Evolutionary conservation across 1,140 invertebrate species (phyloP), one percentile per base, ranked within the genome.

Genomic region (Penaeus chinensis): DNA sequence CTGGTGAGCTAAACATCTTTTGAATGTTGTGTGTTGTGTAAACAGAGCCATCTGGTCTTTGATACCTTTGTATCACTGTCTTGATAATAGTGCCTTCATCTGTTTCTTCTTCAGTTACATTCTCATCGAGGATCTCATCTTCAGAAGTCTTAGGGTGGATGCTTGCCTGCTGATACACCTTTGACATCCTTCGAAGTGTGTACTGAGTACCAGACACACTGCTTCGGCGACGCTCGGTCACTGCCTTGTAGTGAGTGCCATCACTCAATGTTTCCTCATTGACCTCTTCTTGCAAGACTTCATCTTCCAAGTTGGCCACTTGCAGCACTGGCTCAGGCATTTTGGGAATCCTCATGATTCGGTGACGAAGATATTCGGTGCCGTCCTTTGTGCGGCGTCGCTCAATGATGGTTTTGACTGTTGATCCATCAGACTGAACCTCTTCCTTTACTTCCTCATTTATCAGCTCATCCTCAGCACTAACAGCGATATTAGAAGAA

Each of bases 401-500:
- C 65, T 90, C 90, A 37, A 90, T 89, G 63, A 90, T 88, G 2
- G 90, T 90, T 76, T 81, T 89, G 7, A 90, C 85, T n/a, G 85
- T 89, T 42, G 84, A 84, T 32, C 88, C 90, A 80, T 89, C 88
- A 20, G 78, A 71, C 63, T 87, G 88, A 32, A 88, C 76, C n/a
- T 90, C 90, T 63, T 90, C 90, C 54, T 90, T 90, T 19, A 90
- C 85, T 24, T 90, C 90, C 62, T 90, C 90, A 32, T 90, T 90
- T 27, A 90, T 37, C 13, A 90, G 74, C 47, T 90, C 84, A 77
- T 90, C 90, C 42, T 90, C 88, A 61, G 85, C 76, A 84, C 90
- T 89, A 27, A 89, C 89, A 62, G 84, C 74, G 65, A 90, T 90
- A 74, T 89, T 89, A 37, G 85, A 76, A 3, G 90, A 63, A n/a